Percentiles rank a stretch among this genome's conserved stretches.
These are phyloP conservation scores for Zele albiditarsus DNA, from an alignment of 2,888 invertebrate genomes.

Conservation along the genomic window DNA sequence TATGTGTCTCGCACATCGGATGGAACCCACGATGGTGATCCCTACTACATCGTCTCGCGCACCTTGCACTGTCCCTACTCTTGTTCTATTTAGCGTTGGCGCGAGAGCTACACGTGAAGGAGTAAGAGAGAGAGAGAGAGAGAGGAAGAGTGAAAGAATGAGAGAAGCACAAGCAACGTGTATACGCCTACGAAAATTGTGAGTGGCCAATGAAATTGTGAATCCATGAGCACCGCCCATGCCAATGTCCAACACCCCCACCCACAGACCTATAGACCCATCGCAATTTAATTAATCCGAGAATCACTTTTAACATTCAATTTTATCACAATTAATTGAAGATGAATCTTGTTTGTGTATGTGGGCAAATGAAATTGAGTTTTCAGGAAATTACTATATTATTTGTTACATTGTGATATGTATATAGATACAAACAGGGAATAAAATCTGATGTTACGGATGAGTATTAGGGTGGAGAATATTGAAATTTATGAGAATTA, in stretches of 20 bases:
- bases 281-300: neutral
- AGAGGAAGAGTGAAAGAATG: neutral
- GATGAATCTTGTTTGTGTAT: neutral
- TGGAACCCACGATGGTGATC: constrained; percentile 52
- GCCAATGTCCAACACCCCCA: neutral
- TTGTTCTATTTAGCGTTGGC: neutral
- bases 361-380: neutral
- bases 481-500: too few relatives aligned
- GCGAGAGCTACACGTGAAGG: neutral
- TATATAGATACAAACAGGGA: too few relatives aligned
- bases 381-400: neutral
- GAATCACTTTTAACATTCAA: neutral
- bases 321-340: neutral
- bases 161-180: neutral
- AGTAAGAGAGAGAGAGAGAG: neutral
- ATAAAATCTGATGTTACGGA: too few relatives aligned
- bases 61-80: constrained; percentile 19
- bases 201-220: neutral
- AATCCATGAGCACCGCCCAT: neutral
- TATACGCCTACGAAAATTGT: neutral
- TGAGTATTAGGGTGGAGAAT: too few relatives aligned
- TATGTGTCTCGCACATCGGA: constrained; percentile 62
- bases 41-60: constrained; percentile 42
- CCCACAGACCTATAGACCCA: neutral
- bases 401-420: too few relatives aligned